Base-by-base conservation (phyloP, 2,797 vertebrate species). In the Podarcis lilfordi region DNA sequence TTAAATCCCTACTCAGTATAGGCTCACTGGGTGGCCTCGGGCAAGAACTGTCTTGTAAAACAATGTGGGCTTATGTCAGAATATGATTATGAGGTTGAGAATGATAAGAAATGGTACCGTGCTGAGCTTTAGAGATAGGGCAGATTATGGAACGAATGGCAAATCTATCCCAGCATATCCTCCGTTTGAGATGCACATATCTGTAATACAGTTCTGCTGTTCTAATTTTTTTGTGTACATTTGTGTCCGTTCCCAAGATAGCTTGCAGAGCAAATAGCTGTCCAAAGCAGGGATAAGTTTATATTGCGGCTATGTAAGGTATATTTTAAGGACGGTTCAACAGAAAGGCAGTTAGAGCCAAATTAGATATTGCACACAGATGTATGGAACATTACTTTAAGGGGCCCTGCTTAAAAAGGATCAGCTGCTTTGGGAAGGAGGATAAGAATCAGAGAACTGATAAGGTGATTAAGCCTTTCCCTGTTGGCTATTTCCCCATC, bases 191-290 rank as follows among this genome's bases (percentile, higher is more conserved):
- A 59, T 43, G 27, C 9, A 21, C 15, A 6, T 8, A 19, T 72
- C 32, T 27, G 23, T 84, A 27, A n/a, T 21, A 55, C 72, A 27
- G 3, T 1, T 29, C n/a, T 50, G 8, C 8, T 71, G 8, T 25
- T 74, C 5, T 23, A 64, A 74, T 69, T 17, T 0, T 50, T 23
- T 76, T 43, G 50, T 37, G 8, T 66, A 75, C 29, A 35, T 68
- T 37, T 0, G 0, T 43, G 35, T 40, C 19, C 45, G 15, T 71
- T 35, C 25, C 15, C 8, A 72, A 13, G 0, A 4, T 27, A 59
- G 5, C 25, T 19, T 1, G 86, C 66, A 40, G 3, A 17, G 45
- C 64, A 43, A 1, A 59, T 77, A 40, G 10, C 21, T 80, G 35
- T 25, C 4, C 59, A n/a, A 80, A 75, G 79, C 32, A 27, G 4